Percentiles rank a stretch among this genome's conserved stretches.
Evolutionary conservation across 2,113 vertebrate species (phyloP).

Genomic region (Mesembrinibis cayennensis): DNA sequence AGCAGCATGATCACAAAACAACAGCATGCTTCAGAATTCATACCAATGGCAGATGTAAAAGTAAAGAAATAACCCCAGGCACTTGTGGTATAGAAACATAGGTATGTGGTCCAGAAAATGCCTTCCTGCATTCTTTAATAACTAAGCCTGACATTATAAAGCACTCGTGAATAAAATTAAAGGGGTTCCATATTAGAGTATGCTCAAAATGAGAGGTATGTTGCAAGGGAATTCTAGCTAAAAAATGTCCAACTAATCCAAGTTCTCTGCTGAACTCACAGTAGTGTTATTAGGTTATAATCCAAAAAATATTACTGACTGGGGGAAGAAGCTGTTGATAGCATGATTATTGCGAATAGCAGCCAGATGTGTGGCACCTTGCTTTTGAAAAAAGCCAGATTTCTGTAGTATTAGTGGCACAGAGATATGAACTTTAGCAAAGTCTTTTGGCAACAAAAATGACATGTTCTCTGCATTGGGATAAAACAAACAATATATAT

Average conservation of each 20-base stretch:
- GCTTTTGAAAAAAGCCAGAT: background rate
- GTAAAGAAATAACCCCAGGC: background rate
- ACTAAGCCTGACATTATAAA: background rate
- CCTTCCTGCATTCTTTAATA: slow-evolving; percentile 15
- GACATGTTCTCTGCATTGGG: background rate
- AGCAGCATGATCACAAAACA: background rate
- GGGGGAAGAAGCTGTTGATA: background rate
- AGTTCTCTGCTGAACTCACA: background rate
- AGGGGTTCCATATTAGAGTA: background rate
- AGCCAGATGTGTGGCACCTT: background rate
- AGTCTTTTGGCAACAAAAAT: background rate
- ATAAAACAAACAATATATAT: background rate
- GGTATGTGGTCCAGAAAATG: background rate
- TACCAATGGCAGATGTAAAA: background rate
- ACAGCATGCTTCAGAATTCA: background rate
- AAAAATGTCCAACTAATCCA: background rate
- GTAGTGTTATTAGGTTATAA: background rate
- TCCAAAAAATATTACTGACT: background rate
- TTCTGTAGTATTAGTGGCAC: background rate
- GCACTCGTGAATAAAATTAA: background rate
- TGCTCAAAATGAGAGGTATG: background rate
- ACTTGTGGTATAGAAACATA: background rate
- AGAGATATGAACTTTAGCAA: background rate
- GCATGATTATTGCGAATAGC: background rate
- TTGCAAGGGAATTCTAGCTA: background rate